phyloP scores from a whole-genome alignment of 2,113 vertebrate genomes.

The human (Homo sapiens) region GRCh38 chr7:135705001-135705500 shows the following conservation, averaged over 20 bases:
- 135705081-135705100: neutral
- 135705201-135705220: neutral
- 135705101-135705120: neutral
- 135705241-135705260: neutral
- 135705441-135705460: neutral
- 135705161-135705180: neutral
- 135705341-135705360: neutral
- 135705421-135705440: neutral
- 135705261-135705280: neutral
- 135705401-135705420: neutral
- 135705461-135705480: neutral
- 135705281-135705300: neutral
- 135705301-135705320: neutral
- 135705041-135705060: neutral
- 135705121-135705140: neutral
- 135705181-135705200: neutral
- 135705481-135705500: neutral
- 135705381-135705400: neutral
- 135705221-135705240: neutral
- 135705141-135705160: neutral
- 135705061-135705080: neutral
- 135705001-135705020: neutral
- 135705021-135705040: neutral
- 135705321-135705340: neutral
- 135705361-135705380: neutral